phyloP scores from a whole-genome alignment of 2,113 vertebrate species.

The Plecotus auritus region DNA sequence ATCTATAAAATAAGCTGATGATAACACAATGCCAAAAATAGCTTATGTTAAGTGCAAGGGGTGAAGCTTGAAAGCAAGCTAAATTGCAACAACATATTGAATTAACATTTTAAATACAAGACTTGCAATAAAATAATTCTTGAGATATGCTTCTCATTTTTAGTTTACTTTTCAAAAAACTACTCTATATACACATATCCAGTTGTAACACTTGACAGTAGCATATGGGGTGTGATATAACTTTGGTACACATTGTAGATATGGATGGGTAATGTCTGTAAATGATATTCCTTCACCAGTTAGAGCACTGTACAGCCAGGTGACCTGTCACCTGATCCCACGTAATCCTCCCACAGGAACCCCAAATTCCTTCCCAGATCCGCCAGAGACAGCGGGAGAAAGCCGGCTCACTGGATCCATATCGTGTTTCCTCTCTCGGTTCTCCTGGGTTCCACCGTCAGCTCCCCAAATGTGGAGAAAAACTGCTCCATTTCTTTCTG shows the following conservation, averaged over 20 bases:
- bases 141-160: constrained; percentile 81
- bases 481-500: constrained; percentile 99
- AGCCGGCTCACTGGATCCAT: constrained; percentile 93
- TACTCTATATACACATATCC: constrained; percentile 88
- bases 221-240: constrained; percentile 78
- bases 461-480: constrained; percentile 96
- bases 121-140: constrained; percentile 90
- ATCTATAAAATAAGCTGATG: constrained; percentile 86
- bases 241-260: constrained; percentile 82
- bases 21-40: constrained; percentile 89
- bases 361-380: constrained; percentile 46
- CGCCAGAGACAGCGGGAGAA: background rate
- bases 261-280: constrained; percentile 68
- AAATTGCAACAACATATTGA: constrained; percentile 84
- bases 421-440: constrained; percentile 92
- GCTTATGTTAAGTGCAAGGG: constrained; percentile 92
- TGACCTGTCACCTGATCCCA: constrained; percentile 80
- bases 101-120: constrained; percentile 91
- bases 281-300: constrained; percentile 70
- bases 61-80: constrained; percentile 91
- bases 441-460: constrained; percentile 92
- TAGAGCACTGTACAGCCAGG: constrained; percentile 75
- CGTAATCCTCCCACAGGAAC: constrained; percentile 55
- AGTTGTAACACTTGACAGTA: constrained; percentile 86
- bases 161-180: constrained; percentile 77